Evolutionary conservation across 2,888 invertebrate genomes (phyloP).

Genomic region (Phymatocera aterrima): DNA sequence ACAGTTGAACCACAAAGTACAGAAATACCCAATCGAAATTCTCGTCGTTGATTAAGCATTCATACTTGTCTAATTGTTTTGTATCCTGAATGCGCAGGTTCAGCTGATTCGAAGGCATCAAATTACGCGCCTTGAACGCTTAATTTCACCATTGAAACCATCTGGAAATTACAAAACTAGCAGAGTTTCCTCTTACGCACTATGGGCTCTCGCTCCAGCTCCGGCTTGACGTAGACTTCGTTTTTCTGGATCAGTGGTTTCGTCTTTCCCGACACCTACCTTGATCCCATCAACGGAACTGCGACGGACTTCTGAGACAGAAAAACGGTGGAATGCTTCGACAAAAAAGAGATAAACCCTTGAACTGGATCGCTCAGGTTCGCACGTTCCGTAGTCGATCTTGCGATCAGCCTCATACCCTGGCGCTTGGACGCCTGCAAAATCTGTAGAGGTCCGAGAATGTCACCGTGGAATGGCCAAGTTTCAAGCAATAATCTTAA

Average conservation of each 20-base stretch:
- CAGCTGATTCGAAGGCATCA: slow-evolving; percentile 26
- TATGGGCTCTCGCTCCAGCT: background rate
- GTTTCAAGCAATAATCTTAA: background rate
- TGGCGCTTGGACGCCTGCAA: background rate
- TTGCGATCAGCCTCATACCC: background rate
- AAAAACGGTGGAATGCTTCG: background rate
- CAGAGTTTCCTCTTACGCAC: slow-evolving; percentile 5
- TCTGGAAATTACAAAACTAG: slow-evolving; percentile 1
- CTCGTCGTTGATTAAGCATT: background rate
- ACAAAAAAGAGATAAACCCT: background rate
- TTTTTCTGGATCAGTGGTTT: slow-evolving; percentile 34
- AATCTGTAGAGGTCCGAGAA: background rate
- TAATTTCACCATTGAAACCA: slow-evolving; percentile 2
- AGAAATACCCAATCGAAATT: background rate
- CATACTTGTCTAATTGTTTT: background rate
- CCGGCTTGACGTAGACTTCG: background rate
- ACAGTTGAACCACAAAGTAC: background rate
- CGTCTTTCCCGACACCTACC: background rate
- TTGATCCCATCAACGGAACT: background rate
- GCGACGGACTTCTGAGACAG: background rate
- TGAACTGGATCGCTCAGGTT: background rate
- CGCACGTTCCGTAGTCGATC: background rate
- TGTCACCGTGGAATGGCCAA: background rate
- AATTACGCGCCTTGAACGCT: background rate
- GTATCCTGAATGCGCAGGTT: background rate